phyloP scores from a whole-genome alignment of 2,113 vertebrate genomes.

The Pterocles burchelli region DNA sequence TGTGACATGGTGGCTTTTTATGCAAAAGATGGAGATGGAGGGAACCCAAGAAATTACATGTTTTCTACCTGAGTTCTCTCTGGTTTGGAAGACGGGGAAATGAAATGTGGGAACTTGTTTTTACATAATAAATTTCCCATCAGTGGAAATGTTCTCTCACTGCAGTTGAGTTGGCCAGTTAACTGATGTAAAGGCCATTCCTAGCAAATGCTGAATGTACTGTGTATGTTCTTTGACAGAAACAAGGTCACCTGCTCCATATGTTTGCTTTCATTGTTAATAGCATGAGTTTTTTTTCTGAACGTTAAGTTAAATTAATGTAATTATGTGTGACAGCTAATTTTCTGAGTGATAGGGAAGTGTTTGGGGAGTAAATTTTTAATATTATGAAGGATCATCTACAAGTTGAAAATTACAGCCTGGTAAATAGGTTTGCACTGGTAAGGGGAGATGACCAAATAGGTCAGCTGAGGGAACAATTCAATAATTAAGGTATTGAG shows the following conservation, averaged over 20 bases:
- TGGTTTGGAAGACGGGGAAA: not conserved
- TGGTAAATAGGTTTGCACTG: not conserved
- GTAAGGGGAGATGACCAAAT: not conserved
- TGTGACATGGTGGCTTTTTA: not conserved
- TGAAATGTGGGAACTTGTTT: not conserved
- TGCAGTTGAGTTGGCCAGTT: not conserved
- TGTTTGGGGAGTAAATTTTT: conserved; percentile 45
- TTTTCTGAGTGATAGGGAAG: conserved; percentile 70
- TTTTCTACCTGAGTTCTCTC: not conserved
- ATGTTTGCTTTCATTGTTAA: conserved; percentile 72
- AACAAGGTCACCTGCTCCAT: conserved; percentile 65
- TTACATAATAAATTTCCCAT: not conserved
- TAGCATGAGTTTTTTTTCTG: conserved; percentile 49
- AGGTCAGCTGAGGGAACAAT: not conserved
- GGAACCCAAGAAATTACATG: not conserved
- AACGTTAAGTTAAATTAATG: conserved; percentile 59
- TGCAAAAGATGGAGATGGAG: not conserved
- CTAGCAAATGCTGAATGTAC: not conserved
- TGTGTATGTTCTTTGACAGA: not conserved
- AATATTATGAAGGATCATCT: not conserved
- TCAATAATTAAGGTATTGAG: not conserved
- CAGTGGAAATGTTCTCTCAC: not conserved
- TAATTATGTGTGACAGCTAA: conserved; percentile 76
- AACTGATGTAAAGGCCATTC: not conserved
- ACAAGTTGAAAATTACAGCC: not conserved